A percentile compares a stretch with the other conserved stretches of the same genome.
These are phyloP conservation scores for Smutsia gigantea DNA, from an alignment of 2,797 vertebrate species.

Conservation along the genomic window DNA sequence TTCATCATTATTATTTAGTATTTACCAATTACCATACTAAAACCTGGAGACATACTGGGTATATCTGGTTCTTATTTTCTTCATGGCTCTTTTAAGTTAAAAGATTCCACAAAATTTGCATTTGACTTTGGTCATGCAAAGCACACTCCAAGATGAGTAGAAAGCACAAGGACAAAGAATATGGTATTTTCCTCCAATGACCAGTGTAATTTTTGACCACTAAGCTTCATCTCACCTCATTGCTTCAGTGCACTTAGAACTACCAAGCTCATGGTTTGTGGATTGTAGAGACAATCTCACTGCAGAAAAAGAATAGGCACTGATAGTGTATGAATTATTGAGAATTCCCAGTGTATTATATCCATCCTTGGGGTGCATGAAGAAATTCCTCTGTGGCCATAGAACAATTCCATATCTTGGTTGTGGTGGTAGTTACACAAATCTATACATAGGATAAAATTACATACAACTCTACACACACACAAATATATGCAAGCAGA, in stretches of 20 bases:
- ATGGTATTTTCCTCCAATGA: background rate
- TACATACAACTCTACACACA: background rate
- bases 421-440: background rate
- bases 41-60: background rate
- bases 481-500: background rate
- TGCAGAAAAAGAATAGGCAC: background rate
- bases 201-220: background rate
- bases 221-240: background rate
- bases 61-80: background rate
- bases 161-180: background rate
- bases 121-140: background rate
- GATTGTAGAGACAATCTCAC: background rate
- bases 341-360: background rate
- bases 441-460: background rate
- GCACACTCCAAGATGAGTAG: background rate
- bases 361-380: background rate
- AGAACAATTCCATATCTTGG: background rate
- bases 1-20: background rate
- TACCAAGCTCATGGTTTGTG: background rate
- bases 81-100: background rate
- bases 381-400: background rate
- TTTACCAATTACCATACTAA: background rate
- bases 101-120: background rate
- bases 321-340: background rate
- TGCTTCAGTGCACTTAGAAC: background rate